Evolutionary conservation across 2,113 vertebrate species (phyloP).

Genomic region (Sarotherodon lohbergeri): DNA sequence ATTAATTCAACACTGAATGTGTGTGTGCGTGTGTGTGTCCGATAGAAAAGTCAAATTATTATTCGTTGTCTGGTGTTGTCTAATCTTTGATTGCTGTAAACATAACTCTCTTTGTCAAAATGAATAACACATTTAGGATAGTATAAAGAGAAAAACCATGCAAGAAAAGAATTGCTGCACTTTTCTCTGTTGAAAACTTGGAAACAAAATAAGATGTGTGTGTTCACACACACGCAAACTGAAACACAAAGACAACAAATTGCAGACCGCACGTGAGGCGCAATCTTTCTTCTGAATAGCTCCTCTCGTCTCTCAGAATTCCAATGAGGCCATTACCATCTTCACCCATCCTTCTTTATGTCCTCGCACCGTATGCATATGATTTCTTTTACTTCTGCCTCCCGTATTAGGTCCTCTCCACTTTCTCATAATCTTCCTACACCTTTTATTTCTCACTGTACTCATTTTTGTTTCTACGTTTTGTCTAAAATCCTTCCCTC

Average conservation of each 20-base stretch:
- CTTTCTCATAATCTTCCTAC: background rate
- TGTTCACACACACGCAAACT: background rate
- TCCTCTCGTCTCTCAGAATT: slow-evolving; percentile 3
- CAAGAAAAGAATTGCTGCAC: background rate
- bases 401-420: background rate
- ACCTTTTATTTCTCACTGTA: background rate
- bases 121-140: background rate
- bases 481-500: background rate
- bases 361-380: background rate
- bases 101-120: background rate
- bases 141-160: background rate
- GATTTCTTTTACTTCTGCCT: background rate
- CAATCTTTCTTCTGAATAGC: background rate
- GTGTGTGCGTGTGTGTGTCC: background rate
- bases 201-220: background rate
- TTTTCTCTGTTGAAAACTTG: background rate
- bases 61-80: background rate
- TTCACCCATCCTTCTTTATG: background rate
- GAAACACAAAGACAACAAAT: background rate
- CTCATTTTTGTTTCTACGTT: background rate
- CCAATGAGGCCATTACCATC: slow-evolving; percentile 5
- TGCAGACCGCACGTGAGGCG: background rate
- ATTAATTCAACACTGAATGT: rapidly evolving
- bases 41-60: background rate
- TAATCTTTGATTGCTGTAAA: background rate